These are phyloP conservation scores for Luffia ferchaultella DNA, from an alignment of 2,888 invertebrate genomes.

Conservation along the genomic window DNA sequence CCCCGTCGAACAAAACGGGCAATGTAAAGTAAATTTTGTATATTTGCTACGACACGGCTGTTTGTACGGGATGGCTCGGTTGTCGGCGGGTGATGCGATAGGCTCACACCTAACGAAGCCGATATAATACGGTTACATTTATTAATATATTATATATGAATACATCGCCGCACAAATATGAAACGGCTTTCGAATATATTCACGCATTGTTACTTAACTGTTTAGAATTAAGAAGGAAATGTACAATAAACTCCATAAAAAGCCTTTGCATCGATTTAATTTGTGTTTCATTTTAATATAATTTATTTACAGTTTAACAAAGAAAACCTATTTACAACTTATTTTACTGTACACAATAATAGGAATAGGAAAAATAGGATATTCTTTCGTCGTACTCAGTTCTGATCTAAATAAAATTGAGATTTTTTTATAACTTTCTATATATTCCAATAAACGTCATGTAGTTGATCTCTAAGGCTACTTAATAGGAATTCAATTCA, in stretches of 20 bases:
- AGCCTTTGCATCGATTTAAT: slow-evolving; percentile 62
- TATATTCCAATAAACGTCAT: too few relatives aligned
- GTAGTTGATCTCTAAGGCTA: too few relatives aligned
- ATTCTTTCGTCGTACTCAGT: too few relatives aligned
- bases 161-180: slow-evolving; percentile 31
- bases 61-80: neutral
- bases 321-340: too few relatives aligned
- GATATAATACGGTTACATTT: slow-evolving; percentile 26
- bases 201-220: slow-evolving; percentile 61
- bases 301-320: too few relatives aligned
- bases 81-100: neutral
- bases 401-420: too few relatives aligned
- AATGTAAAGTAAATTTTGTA: slow-evolving; percentile 28
- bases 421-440: too few relatives aligned
- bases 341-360: too few relatives aligned
- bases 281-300: slow-evolving; percentile 14
- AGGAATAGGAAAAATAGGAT: too few relatives aligned
- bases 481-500: too few relatives aligned
- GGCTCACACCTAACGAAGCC: neutral
- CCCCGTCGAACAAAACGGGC: neutral
- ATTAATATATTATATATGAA: slow-evolving; percentile 24
- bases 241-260: slow-evolving; percentile 53
- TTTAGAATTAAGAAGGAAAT: slow-evolving; percentile 47
- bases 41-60: slow-evolving; percentile 36
- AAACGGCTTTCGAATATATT: slow-evolving; percentile 36